Conservation (phyloP, 2,113 vertebrate genomes). For the Smithornis capensis region DNA sequence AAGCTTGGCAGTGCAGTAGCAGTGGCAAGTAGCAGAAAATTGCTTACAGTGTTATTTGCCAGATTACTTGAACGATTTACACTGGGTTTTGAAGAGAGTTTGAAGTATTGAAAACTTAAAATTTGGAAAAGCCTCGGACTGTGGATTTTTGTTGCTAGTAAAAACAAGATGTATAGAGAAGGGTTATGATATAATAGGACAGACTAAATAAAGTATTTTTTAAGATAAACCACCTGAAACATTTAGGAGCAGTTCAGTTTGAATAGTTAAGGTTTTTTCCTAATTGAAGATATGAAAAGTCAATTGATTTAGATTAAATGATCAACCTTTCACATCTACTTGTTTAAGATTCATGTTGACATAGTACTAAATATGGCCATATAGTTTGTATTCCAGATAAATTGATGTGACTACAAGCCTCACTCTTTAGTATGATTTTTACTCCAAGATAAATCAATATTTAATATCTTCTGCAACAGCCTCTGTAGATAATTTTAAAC, state of each 20-base stretch:
- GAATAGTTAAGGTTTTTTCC: constrained; percentile 7
- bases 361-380: constrained; percentile 55
- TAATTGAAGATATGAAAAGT: constrained; percentile 31
- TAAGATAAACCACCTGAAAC: constrained; percentile 24
- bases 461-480: constrained; percentile 86
- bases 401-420: constrained; percentile 83
- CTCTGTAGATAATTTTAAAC: constrained; percentile 84
- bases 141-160: constrained; percentile 3
- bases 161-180: not conserved
- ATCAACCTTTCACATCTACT: constrained; percentile 1
- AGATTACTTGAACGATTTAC: constrained; percentile 70
- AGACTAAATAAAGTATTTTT: constrained; percentile 30
- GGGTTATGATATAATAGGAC: not conserved
- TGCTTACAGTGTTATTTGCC: constrained; percentile 78
- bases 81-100: constrained; percentile 7
- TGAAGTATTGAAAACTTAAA: constrained; percentile 28
- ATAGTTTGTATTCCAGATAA: constrained; percentile 84
- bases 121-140: not conserved
- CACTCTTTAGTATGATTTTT: constrained; percentile 79
- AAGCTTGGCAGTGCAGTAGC: constrained; percentile 81
- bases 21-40: constrained; percentile 82
- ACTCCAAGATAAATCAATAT: constrained; percentile 88
- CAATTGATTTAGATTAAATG: constrained; percentile 14
- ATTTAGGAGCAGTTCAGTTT: constrained; percentile 31
- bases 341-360: constrained; percentile 60